Base-by-base conservation (phyloP, 2,888 invertebrate species). In the Acronicta leporina region DNA sequence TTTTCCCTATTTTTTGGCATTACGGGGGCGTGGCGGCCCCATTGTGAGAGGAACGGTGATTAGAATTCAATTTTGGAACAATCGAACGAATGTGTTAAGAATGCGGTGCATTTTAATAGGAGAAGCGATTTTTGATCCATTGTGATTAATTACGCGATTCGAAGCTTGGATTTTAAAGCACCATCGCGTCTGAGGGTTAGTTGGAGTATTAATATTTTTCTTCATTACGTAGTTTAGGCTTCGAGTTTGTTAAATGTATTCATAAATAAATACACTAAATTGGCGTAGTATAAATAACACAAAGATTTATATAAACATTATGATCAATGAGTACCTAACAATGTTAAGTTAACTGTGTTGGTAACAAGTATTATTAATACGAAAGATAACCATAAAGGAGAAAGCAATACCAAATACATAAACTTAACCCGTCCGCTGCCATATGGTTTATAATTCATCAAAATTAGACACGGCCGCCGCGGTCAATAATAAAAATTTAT, bases 31-130 rank as follows among this genome's bases (percentile, higher is more conserved):
- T 77, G 75, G 63, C 79, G 84, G 77, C 80, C 41, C 92, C 87
- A 91, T 94, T 94, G 93, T 94, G 84, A 90, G 44, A 40, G 49
- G 70, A 90, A 89, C 89, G 93, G 93, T 92, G 92, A 94, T 94
- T 94, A 94, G 94, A 94, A 94, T 94, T 94, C 94, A 94, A 94
- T 94, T 93, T 94, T 87, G 86, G 93, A 89, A 94, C 94, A 94
- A 93, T 94, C 90, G 84, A 77, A 80, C 79, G 83, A 86, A 89
- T 91, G 91, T 92, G 90, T 90, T 85, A 80, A 86, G 86, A 87
- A 85, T 88, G 89, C 87, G 89, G 90, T 92, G 94, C 92, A 92
- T 94, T 92, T 90, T 94, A 94, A 94, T 94, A 93, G 94, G 92
- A 87, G 83, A 87, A 89, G 86, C 87, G 84, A 87, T 87, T 88